phyloP scores from a whole-genome alignment of 2,888 invertebrate species.

The Hedya salicella region DNA sequence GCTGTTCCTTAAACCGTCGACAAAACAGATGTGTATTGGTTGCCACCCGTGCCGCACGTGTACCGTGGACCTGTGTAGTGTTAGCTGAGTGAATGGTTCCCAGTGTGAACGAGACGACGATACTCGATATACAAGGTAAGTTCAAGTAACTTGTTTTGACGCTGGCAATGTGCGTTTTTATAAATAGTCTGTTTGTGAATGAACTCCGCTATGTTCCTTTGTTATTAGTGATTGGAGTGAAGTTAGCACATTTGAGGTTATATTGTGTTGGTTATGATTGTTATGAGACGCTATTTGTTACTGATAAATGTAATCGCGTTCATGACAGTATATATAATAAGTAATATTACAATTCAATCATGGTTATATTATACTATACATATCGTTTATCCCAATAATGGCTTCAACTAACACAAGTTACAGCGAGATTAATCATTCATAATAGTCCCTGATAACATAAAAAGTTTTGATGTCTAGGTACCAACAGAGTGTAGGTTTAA shows the following conservation, averaged over 20 bases:
- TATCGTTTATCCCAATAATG: not conserved
- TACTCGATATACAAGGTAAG: not conserved
- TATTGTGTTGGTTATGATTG: conserved; percentile 19
- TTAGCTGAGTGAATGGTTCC: conserved; percentile 44
- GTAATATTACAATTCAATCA: not conserved
- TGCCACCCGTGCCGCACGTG: conserved; percentile 46
- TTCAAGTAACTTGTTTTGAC: conserved; percentile 30
- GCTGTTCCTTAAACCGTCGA: conserved; percentile 47
- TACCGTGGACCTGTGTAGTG: conserved; percentile 39
- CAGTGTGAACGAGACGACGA: conserved; percentile 29
- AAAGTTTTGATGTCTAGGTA: not conserved
- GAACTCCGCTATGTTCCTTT: conserved; percentile 23
- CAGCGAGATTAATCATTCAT: not conserved
- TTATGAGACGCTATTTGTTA: conserved; percentile 8
- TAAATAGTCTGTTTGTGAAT: conserved; percentile 34
- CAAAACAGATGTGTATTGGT: conserved; percentile 54
- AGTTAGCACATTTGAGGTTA: conserved; percentile 4
- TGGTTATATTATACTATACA: conserved; percentile 4
- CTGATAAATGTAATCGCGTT: conserved; percentile 17
- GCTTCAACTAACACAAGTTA: conserved; percentile 14
- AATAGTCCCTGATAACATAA: not conserved
- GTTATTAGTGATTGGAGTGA: conserved; percentile 26
- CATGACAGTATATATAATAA: not conserved
- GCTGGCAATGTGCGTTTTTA: conserved; percentile 26
- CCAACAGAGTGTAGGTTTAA: too few species aligned